A percentile compares a stretch with the other conserved stretches of the same genome.
These are phyloP conservation scores for Chymomyza fuscimana DNA, from an alignment of 2,888 invertebrate species.

Conservation along the genomic window DNA sequence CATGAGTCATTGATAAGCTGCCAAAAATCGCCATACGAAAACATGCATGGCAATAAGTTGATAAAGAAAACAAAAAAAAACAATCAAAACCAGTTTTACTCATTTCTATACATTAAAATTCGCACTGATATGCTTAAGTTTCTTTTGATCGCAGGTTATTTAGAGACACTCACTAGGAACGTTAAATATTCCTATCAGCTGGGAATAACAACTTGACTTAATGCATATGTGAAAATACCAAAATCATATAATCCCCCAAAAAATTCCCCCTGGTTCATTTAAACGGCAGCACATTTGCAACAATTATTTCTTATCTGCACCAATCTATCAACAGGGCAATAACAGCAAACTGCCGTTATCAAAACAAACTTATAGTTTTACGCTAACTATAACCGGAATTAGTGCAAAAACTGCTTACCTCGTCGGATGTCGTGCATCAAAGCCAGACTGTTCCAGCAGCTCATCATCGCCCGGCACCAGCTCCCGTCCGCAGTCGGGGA, in stretches of 20 bases:
- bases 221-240: too few relatives aligned
- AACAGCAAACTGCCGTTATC: constrained; percentile 20
- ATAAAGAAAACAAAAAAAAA: constrained; percentile 4
- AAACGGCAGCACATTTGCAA: background rate
- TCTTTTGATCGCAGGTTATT: background rate
- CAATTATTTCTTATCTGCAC: background rate
- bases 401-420: constrained; percentile 55
- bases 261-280: background rate
- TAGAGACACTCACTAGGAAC: background rate
- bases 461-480: constrained; percentile 65
- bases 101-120: background rate
- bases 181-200: background rate
- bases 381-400: background rate
- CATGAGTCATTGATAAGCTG: constrained; percentile 47
- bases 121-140: background rate
- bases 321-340: background rate
- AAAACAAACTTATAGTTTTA: background rate
- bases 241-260: background rate
- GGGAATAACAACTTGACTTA: background rate
- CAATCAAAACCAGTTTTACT: background rate
- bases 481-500: constrained; percentile 76
- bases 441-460: constrained; percentile 66
- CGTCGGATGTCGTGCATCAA: constrained; percentile 75
- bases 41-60: constrained; percentile 6
- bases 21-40: background rate